These are phyloP conservation scores for Acrocyrtus sp. DNA, from an alignment of 2,888 invertebrate genomes.

Conservation along the genomic window DNA sequence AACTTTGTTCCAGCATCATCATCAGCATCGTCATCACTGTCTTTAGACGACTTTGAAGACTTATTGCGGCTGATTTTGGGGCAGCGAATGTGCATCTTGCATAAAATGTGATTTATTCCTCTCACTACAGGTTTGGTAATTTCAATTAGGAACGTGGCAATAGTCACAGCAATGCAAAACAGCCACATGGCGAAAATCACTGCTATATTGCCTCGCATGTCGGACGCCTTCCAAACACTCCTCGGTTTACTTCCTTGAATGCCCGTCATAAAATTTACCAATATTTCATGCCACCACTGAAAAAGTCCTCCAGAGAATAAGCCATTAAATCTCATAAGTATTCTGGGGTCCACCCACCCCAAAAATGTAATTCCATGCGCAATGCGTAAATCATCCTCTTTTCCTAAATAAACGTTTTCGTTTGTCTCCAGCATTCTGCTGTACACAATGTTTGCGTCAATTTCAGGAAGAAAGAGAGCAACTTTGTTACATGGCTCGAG, in stretches of 20 bases:
- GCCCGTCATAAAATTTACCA: neutral
- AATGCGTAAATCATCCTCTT: neutral
- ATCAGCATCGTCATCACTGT: no score
- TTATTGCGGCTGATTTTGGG: no score
- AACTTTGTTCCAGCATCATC: no score
- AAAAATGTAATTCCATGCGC: neutral
- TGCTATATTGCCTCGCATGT: conserved; percentile 13
- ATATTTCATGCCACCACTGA: conserved; percentile 10
- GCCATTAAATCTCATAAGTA: neutral
- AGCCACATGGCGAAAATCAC: no score
- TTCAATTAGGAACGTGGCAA: no score
- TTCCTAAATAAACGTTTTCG: conserved; percentile 4
- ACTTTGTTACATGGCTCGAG: conserved; percentile 13
- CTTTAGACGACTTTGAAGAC: no score
- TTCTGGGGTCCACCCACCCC: neutral
- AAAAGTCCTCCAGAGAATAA: neutral
- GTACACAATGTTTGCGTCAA: conserved; percentile 15
- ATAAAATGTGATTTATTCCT: no score
- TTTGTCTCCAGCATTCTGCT: neutral
- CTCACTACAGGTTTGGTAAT: no score
- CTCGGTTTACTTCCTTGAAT: neutral
- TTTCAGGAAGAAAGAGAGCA: conserved; percentile 6
- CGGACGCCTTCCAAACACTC: neutral
- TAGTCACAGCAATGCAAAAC: no score
- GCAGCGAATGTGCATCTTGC: no score